Base-by-base conservation (phyloP, 2,113 vertebrate species). In the Pao palembangensis region DNA sequence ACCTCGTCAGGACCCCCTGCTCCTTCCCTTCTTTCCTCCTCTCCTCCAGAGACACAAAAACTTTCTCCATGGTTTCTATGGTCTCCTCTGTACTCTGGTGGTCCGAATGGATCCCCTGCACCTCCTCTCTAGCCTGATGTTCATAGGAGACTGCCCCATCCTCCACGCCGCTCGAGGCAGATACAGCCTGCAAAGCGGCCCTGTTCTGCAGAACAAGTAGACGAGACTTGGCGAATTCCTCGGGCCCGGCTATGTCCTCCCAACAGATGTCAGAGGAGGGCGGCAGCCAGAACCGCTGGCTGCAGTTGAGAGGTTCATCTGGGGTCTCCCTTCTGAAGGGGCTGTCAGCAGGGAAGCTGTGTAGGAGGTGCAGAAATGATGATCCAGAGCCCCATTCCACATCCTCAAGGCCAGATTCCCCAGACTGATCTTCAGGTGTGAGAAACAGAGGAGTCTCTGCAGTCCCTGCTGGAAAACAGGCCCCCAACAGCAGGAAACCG, bases 131-230 rank as follows among this genome's bases (percentile, higher is more conserved):
- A 51, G 87, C 90, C 46, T 88, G 87, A 49, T 84, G 59, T 18
- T 85, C 71, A 23, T 83, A 92, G 13, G 91, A 87, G 14, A 28
- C 17, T 15, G 77, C 86, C 46, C 80, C 87, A 1, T 91, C 88
- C n/a, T 82, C 88, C 58, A 91, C 28, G 5, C 90, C 90, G 1
- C 90, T 90, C 34, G 85, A 81, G 50, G 68, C 65, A 52, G 86
- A 81, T 65, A 91, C 80, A 0, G 88, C 87, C 58, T 89, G 83
- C 52, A 92, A 84, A 2, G 90, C 81, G 0, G 90, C 91, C 43
- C 89, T 69, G 81, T 92, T 92, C 81, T 92, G 91, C 38, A 92
- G 87, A 10, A 86, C 77, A 3, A 91, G 82, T 28, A 91, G 73
- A 14, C 91, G 89, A 15, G 88, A 89, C 28, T 50, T 71, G 65